Evolutionary conservation across 1,140 invertebrate species (phyloP), one percentile per base, ranked within the genome.

Genomic region (Aphelenchoides avenae): DNA sequence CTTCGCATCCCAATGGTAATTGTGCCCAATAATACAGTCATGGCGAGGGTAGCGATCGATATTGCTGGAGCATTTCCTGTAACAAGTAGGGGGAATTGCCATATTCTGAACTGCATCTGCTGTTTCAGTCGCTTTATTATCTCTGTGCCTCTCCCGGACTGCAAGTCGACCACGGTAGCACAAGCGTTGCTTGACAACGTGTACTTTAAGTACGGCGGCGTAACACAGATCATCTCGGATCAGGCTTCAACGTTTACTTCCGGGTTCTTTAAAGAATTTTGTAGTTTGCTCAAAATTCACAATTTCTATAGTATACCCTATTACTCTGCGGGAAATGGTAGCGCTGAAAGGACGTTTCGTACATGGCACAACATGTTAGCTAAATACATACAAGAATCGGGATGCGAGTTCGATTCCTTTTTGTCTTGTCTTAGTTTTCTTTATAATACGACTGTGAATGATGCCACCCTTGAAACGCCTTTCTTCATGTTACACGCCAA

Each of bases 71-170:
- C 49, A 2, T 41, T 44, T 18, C 29, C 29, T 13, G 24, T 57
- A 11, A 36, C 52, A 1, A 11, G 15, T 7, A 52, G 30, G 22
- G 54, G 51, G 18, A 13, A 56, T 24, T 13, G 24, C 3, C 40
- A 54, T 27, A 55, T 56, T 9, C 13, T 56, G n/a, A 54, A 54
- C 7, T 9, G 22, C 27, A 52, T 54, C 0, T 54, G 52, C 0
- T 52, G 34, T 18, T 54, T 54, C 15, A 46, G 37, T 0, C 24
- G 33, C 13, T 52, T 18, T 52, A 27, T 52, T 3, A 26, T 52
- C 5, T 54, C 52, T 6, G 29, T 54, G 1, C 49, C 52, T 1
- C 41, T 54, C 1, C 6, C 44, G 7, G 52, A 54, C 27, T 34
- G 41, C 9, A 22, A 37, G 37, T 26, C 46, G 7, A 24, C 27